Conservation (phyloP, 2,113 vertebrate genomes). For the Paramisgurnus dabryanus region DNA sequence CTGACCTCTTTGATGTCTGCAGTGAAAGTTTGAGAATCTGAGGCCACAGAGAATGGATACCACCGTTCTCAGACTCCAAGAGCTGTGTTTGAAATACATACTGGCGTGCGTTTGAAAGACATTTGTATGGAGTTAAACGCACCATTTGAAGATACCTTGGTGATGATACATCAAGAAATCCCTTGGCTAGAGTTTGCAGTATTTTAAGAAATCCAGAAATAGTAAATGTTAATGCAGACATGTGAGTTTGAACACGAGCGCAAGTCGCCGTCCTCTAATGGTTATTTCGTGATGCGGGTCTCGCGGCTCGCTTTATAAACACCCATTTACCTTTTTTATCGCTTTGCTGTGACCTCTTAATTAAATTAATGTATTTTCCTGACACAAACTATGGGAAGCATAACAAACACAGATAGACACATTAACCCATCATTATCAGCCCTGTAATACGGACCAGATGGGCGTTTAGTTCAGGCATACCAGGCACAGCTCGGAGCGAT, state of each 20-base stretch:
- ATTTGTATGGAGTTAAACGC: not conserved
- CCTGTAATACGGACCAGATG: conserved; percentile 91
- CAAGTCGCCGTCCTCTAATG: conserved; percentile 33
- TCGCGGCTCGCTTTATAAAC: conserved; percentile 48
- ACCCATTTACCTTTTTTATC: conserved; percentile 57
- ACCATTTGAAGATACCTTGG: not conserved
- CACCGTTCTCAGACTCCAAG: not conserved
- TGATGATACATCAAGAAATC: no score
- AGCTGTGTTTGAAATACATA: not conserved
- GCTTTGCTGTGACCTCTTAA: conserved; percentile 74
- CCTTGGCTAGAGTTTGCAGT: not conserved
- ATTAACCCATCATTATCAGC: conserved; percentile 79
- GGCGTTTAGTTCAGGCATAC: conserved; percentile 77
- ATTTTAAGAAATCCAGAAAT: not conserved
- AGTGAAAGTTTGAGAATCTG: conserved; percentile 31
- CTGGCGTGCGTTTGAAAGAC: not conserved
- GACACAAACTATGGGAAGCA: conserved; percentile 78
- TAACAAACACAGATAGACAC: conserved; percentile 82
- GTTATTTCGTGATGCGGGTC: conserved; percentile 25
- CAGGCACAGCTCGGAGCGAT: conserved; percentile 73
- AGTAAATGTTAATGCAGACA: not conserved
- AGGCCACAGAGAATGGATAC: conserved; percentile 19
- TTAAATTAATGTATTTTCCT: conserved; percentile 80
- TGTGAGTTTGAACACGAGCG: not conserved
- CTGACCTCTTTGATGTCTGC: conserved; percentile 54